These are phyloP conservation scores for Brachionus sp. DNA, from an alignment of 1,140 invertebrate genomes.

Conservation along the genomic window DNA sequence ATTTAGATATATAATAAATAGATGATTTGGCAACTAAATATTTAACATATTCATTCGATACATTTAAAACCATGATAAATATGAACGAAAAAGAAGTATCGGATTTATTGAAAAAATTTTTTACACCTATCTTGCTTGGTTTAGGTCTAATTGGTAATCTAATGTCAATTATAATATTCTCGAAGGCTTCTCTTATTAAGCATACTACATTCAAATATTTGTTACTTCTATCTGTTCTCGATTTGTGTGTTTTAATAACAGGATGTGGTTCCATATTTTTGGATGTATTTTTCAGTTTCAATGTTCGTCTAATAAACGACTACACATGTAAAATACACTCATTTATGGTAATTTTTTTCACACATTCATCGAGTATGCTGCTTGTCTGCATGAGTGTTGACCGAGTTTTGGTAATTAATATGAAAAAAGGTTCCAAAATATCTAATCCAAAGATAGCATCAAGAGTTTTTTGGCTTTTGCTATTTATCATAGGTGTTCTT, in stretches of 20 bases:
- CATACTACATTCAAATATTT: constrained; percentile 43
- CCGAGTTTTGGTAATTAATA: constrained; percentile 33
- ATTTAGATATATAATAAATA: background rate
- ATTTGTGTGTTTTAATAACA: constrained; percentile 32
- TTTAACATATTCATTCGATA: background rate
- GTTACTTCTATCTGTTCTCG: constrained; percentile 17
- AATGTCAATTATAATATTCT: constrained; percentile 34
- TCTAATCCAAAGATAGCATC: constrained; percentile 21
- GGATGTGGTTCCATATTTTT: constrained; percentile 34
- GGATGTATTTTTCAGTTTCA: constrained; percentile 26
- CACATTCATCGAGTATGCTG: constrained; percentile 43
- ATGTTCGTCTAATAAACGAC: constrained; percentile 5
- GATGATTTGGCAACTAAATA: background rate
- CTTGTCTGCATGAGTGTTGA: constrained; percentile 44
- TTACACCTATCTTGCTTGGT: background rate
- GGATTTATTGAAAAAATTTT: constrained; percentile 23
- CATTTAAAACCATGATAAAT: background rate
- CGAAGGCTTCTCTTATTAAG: background rate
- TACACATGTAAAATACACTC: constrained; percentile 31
- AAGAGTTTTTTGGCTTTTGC: background rate
- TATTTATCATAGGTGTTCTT: background rate
- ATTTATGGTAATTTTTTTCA: constrained; percentile 40
- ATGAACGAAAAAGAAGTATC: constrained; percentile 34
- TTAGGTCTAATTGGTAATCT: constrained; percentile 29
- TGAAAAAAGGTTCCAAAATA: constrained; percentile 18